A percentile compares a stretch with the other conserved stretches of the same genome.
These are phyloP conservation scores for Hecatera dysodea DNA, from an alignment of 2,888 invertebrate species.

Conservation along the genomic window DNA sequence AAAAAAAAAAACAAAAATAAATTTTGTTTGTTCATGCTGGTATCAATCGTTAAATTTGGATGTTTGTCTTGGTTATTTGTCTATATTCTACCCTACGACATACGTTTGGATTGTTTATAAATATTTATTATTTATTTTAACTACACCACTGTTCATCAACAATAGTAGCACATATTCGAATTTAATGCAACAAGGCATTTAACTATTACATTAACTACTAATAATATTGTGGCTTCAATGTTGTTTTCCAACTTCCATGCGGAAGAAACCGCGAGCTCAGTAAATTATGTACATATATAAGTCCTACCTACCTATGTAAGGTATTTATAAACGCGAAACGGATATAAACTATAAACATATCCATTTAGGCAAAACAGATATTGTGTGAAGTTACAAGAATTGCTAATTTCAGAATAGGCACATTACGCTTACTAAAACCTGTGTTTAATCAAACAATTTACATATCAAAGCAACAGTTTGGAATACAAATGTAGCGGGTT, in stretches of 20 bases:
- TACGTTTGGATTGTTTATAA: no score
- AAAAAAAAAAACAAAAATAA: no score
- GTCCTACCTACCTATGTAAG: neutral
- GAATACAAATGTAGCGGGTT: neutral
- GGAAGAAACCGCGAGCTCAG: slow-evolving; percentile 3
- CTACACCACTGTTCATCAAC: no score
- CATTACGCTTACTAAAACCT: slow-evolving; percentile 3
- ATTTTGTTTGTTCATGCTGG: no score
- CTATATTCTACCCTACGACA: no score
- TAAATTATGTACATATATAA: slow-evolving; percentile 7
- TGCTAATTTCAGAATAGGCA: slow-evolving; percentile 23
- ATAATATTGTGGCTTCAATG: neutral
- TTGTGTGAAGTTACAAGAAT: slow-evolving; percentile 31
- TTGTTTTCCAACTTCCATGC: slow-evolving; percentile 23
- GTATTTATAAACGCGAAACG: slow-evolving; percentile 38
- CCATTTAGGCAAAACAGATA: slow-evolving; percentile 23
- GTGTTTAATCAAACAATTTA: slow-evolving; percentile 42
- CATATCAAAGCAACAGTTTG: slow-evolving; percentile 13
- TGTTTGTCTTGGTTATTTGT: no score
- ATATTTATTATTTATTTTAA: no score
- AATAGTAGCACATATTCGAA: no score
- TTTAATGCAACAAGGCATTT: no score
- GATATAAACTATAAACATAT: slow-evolving; percentile 29
- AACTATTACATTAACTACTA: no score
- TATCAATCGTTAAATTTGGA: no score